phyloP scores from a whole-genome alignment of 2,888 invertebrate species.

The Eucera pruinosa region DNA sequence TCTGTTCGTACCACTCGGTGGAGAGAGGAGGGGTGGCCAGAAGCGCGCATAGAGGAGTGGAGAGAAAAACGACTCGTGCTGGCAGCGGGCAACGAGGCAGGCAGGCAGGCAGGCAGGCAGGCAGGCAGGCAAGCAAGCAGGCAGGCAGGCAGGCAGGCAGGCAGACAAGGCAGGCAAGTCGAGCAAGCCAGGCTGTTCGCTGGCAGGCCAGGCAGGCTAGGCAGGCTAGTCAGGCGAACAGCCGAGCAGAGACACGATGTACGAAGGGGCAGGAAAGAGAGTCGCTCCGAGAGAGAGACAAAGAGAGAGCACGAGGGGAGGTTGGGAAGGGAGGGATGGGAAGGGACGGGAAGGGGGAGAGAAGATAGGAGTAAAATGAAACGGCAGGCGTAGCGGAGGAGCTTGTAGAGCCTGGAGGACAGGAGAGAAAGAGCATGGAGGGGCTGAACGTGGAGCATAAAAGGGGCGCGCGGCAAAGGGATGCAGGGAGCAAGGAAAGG shows the following conservation, averaged over 20 bases:
- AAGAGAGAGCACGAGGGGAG: not conserved
- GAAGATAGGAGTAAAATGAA: slow-evolving; percentile 48
- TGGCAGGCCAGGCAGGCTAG: slow-evolving; percentile 38
- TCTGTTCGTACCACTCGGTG: slow-evolving; percentile 52
- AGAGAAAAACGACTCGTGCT: slow-evolving; percentile 60
- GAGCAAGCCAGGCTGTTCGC: slow-evolving; percentile 10
- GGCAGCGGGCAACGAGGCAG: slow-evolving; percentile 18
- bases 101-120: slow-evolving; percentile 1
- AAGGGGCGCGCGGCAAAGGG: slow-evolving; percentile 64
- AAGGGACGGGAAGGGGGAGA: slow-evolving; percentile 20
- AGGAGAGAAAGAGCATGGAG: slow-evolving; percentile 52
- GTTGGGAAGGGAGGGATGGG: not conserved
- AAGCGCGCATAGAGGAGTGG: slow-evolving; percentile 53
- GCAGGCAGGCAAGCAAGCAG: slow-evolving; percentile 11
- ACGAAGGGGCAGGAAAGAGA: slow-evolving; percentile 53
- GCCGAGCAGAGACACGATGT: slow-evolving; percentile 42
- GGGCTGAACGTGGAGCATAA: slow-evolving; percentile 25
- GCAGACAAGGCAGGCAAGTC: slow-evolving; percentile 23
- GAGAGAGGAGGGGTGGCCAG: slow-evolving; percentile 49
- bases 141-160: slow-evolving; percentile 28
- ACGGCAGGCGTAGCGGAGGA: slow-evolving; percentile 49
- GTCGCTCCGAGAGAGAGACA: slow-evolving; percentile 11
- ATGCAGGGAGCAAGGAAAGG: slow-evolving; percentile 37
- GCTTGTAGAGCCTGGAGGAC: slow-evolving; percentile 51
- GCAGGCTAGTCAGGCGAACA: slow-evolving; percentile 37